Evolutionary conservation across 1,140 invertebrate species (phyloP).

Genomic region (Pteromalus puparum): DNA sequence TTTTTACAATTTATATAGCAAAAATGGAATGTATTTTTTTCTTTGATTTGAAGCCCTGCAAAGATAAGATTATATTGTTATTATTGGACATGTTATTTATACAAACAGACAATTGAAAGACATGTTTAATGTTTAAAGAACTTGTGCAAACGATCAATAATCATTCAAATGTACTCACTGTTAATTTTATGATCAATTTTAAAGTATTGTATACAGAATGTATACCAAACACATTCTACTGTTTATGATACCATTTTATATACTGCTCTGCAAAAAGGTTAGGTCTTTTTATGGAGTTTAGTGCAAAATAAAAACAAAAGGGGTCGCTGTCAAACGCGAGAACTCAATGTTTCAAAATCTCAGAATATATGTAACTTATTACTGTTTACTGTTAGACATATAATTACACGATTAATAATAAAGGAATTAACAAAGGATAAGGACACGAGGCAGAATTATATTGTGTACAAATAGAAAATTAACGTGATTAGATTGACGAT

Average conservation of each 20-base stretch:
- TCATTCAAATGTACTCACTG: not conserved
- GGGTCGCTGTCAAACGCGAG: not conserved
- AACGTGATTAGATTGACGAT: constrained; percentile 29
- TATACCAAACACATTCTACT: not conserved
- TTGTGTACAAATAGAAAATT: not conserved
- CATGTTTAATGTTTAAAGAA: too few relatives aligned
- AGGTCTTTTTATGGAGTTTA: not conserved
- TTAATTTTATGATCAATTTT: not conserved
- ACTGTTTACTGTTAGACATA: not conserved
- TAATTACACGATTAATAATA: too few relatives aligned
- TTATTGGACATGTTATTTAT: too few relatives aligned
- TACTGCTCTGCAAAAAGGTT: not conserved
- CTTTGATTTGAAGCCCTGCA: not conserved
- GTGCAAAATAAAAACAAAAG: not conserved
- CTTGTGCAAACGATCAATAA: too few relatives aligned
- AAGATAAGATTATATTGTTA: too few relatives aligned
- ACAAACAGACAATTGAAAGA: too few relatives aligned
- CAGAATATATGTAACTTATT: too few relatives aligned
- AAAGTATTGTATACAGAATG: not conserved
- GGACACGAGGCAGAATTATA: not conserved
- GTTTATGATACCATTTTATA: not conserved
- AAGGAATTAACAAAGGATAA: not conserved
- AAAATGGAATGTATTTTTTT: not conserved
- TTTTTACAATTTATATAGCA: not conserved
- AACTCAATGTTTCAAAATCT: not conserved